Percentiles rank a stretch among this genome's conserved stretches.
phyloP scores from a whole-genome alignment of 2,888 invertebrate species.

The Cantharis rustica region DNA sequence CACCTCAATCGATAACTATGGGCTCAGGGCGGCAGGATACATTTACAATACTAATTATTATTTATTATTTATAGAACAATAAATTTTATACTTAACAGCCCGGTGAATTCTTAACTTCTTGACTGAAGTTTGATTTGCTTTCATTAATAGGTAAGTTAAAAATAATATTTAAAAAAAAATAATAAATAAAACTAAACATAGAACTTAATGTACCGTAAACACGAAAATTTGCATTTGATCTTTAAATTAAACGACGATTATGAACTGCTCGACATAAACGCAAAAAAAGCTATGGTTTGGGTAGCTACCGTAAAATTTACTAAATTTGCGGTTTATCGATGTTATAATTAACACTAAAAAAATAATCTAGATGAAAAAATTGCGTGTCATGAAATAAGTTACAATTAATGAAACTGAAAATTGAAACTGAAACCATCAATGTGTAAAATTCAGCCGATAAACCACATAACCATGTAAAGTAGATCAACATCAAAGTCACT shows the following conservation, averaged over 20 bases:
- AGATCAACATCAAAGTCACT: neutral
- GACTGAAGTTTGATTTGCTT: neutral
- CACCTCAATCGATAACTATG: too few relatives aligned
- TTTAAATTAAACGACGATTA: neutral
- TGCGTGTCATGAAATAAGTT: neutral
- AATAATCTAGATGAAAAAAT: neutral
- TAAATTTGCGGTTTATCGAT: neutral
- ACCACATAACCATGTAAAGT: neutral
- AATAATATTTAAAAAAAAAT: neutral
- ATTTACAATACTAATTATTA: too few relatives aligned
- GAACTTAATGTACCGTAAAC: neutral
- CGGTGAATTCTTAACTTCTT: neutral
- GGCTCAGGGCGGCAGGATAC: too few relatives aligned
- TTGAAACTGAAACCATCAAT: neutral
- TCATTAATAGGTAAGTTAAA: neutral
- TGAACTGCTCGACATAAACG: neutral
- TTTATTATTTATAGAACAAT: neutral
- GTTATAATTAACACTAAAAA: neutral
- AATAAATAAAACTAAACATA: neutral
- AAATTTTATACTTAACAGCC: neutral
- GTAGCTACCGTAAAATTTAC: neutral
- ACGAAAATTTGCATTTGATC: neutral
- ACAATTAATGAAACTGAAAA: slow-evolving; percentile 1
- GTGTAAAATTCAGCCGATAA: neutral
- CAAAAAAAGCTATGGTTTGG: too few relatives aligned